Conservation (phyloP, 2,888 invertebrate species). For the Amblyjoppa proteus region DNA sequence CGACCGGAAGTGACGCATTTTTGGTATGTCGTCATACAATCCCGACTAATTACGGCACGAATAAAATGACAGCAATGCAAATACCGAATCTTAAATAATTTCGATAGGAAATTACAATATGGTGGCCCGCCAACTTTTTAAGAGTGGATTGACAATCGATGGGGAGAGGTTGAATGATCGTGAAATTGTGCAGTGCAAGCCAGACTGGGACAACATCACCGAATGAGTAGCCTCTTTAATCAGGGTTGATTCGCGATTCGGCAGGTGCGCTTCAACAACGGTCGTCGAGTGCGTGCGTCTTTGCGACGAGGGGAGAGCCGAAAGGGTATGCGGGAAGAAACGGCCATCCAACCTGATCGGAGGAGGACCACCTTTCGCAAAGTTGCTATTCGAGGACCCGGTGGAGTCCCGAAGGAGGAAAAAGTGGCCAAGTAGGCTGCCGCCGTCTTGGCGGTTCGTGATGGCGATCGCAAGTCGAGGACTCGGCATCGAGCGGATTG, state of each 20-base stretch:
- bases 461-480: conserved; percentile 47
- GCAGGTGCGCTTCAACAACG: conserved; percentile 48
- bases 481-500: background rate
- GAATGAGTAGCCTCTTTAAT: too few relatives aligned
- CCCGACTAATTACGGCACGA: too few relatives aligned
- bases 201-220: background rate
- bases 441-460: conserved; percentile 44
- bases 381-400: conserved; percentile 43
- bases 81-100: too few relatives aligned
- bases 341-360: conserved; percentile 24
- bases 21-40: too few relatives aligned
- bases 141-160: background rate
- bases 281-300: conserved; percentile 8
- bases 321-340: conserved; percentile 8
- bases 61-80: too few relatives aligned
- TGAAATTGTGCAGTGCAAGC: background rate
- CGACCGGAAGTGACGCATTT: too few relatives aligned
- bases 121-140: background rate
- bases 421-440: conserved; percentile 61
- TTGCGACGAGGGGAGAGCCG: conserved; percentile 28
- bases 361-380: conserved; percentile 55
- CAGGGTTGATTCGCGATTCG: conserved; percentile 13
- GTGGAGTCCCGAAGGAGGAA: conserved; percentile 44
- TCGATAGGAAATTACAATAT: too few relatives aligned
- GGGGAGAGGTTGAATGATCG: background rate